Conservation (phyloP, 2,888 invertebrate genomes). For the Crossocerus cetratus region DNA sequence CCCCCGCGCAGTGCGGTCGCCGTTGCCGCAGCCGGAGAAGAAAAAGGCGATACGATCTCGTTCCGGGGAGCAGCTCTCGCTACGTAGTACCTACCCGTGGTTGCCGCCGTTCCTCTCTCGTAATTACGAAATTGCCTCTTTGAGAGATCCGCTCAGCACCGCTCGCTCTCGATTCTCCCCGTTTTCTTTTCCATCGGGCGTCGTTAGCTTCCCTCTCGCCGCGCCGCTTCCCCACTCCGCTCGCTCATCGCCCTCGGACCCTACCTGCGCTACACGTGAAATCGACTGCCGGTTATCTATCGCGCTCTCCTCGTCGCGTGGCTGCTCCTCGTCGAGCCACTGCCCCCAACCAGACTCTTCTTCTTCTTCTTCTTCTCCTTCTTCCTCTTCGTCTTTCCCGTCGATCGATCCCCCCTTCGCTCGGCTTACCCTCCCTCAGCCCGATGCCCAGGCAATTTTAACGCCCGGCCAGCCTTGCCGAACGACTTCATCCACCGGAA, state of each 20-base stretch:
- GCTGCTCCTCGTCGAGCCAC: conserved; percentile 13
- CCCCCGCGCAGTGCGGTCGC: conserved; percentile 50
- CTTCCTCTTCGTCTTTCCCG: conserved; percentile 23
- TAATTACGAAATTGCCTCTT: conserved; percentile 76
- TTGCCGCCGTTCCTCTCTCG: conserved; percentile 61
- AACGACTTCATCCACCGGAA: conserved; percentile 62
- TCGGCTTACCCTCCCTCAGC: conserved; percentile 36
- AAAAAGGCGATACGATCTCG: conserved; percentile 70
- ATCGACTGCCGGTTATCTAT: conserved; percentile 64
- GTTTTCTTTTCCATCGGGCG: conserved; percentile 56
- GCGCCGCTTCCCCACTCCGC: conserved; percentile 28
- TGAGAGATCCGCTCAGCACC: conserved; percentile 70
- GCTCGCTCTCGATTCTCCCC: conserved; percentile 58
- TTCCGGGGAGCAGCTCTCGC: conserved; percentile 67
- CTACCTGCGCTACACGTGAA: conserved; percentile 55
- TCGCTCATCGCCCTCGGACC: conserved; percentile 16
- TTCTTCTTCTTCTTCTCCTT: conserved; percentile 25
- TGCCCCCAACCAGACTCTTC: no score
- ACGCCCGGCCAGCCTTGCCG: conserved; percentile 56
- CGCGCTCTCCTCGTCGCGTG: conserved; percentile 28
- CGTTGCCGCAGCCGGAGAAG: conserved; percentile 52
- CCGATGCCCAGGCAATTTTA: conserved; percentile 56
- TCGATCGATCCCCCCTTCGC: conserved; percentile 39
- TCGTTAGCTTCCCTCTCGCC: conserved; percentile 47
- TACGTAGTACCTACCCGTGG: conserved; percentile 40